Evolutionary conservation across 2,888 invertebrate genomes (phyloP).

Genomic region (Baccha elongata): DNA sequence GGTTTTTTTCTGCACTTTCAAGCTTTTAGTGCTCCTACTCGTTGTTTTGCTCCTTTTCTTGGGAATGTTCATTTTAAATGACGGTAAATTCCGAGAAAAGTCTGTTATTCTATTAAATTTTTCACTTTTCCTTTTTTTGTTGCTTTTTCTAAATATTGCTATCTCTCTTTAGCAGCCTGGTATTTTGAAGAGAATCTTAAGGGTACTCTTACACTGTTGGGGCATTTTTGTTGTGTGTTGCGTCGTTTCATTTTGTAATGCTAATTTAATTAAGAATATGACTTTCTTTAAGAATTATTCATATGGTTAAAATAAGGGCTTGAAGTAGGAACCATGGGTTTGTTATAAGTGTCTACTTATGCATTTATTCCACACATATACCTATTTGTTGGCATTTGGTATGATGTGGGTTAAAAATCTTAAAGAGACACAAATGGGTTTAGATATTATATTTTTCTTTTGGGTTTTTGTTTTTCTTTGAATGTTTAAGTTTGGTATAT

Average conservation of each 20-base stretch:
- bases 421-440: neutral
- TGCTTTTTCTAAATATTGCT: neutral
- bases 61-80: constrained; percentile 66
- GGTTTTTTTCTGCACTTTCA: constrained; percentile 63
- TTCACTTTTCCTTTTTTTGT: constrained; percentile 51
- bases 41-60: constrained; percentile 32
- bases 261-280: constrained; percentile 73
- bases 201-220: constrained; percentile 11
- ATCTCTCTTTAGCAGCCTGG: neutral
- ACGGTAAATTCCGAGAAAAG: constrained; percentile 66
- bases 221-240: constrained; percentile 42
- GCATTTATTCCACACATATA: neutral
- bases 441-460: constrained; percentile 8
- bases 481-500: constrained; percentile 23
- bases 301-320: constrained; percentile 40
- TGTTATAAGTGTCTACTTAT: neutral
- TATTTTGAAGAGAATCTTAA: constrained; percentile 21
- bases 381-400: neutral
- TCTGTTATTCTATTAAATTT: constrained; percentile 71
- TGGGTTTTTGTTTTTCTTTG: constrained; percentile 17
- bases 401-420: neutral
- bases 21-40: constrained; percentile 41
- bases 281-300: constrained; percentile 70
- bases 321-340: neutral
- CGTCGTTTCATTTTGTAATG: constrained; percentile 70